phyloP scores from a whole-genome alignment of 2,113 vertebrate species.

The Euleptes europaea region DNA sequence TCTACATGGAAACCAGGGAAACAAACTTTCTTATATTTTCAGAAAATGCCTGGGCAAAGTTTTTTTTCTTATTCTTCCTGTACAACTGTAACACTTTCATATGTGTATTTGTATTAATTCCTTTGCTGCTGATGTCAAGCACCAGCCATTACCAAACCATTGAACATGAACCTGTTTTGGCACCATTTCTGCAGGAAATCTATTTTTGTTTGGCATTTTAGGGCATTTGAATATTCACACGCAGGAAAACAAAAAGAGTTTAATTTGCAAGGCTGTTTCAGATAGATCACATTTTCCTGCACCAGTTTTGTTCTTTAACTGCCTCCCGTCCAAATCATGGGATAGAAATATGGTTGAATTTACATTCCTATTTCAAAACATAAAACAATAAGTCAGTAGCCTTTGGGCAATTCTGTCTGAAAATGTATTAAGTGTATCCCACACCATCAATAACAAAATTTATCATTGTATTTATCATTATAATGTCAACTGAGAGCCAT shows the following conservation, averaged over 20 bases:
- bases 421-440: slow-evolving; percentile 44
- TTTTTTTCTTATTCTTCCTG: slow-evolving; percentile 8
- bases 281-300: not conserved
- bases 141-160: slow-evolving; percentile 19
- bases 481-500: slow-evolving; percentile 18
- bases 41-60: slow-evolving; percentile 25
- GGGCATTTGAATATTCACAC: too few species aligned
- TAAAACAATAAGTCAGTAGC: slow-evolving; percentile 29
- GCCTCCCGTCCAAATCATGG: not conserved
- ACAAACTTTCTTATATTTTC: slow-evolving; percentile 35
- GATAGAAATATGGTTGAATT: not conserved
- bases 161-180: not conserved
- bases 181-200: slow-evolving; percentile 8
- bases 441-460: slow-evolving; percentile 18
- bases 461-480: slow-evolving; percentile 11
- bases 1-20: slow-evolving; percentile 22
- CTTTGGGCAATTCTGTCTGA: slow-evolving; percentile 31
- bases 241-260: too few species aligned
- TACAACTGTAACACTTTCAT: slow-evolving; percentile 20
- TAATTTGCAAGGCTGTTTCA: not conserved
- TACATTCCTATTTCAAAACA: not conserved
- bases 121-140: slow-evolving; percentile 26
- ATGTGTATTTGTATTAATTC: slow-evolving; percentile 33
- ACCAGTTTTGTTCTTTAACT: not conserved
- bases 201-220: not conserved